phyloP scores from a whole-genome alignment of 2,888 invertebrate genomes.

The Uropetala carovei region DNA sequence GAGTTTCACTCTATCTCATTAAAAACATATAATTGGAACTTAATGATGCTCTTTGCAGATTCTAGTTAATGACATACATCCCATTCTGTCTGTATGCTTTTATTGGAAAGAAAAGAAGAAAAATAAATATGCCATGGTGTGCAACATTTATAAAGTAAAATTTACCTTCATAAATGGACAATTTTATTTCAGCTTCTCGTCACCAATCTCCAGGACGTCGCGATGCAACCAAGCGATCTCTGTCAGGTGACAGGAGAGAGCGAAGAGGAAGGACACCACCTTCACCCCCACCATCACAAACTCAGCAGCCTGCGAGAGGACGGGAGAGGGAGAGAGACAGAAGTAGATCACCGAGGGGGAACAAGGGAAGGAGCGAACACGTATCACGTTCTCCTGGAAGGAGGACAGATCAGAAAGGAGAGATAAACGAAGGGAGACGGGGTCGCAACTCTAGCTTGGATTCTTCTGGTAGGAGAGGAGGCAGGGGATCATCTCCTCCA shows the following conservation, averaged over 20 bases:
- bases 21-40: no score
- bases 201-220: slow-evolving; percentile 48
- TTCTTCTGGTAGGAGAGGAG: slow-evolving; percentile 46
- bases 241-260: slow-evolving; percentile 39
- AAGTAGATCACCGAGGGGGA: slow-evolving; percentile 29
- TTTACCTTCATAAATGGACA: no score
- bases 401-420: slow-evolving; percentile 31
- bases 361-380: slow-evolving; percentile 25
- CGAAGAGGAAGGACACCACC: slow-evolving; percentile 44
- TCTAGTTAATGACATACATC: no score
- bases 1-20: no score
- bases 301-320: slow-evolving; percentile 40
- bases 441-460: slow-evolving; percentile 54
- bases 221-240: slow-evolving; percentile 13
- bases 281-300: slow-evolving; percentile 43
- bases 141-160: no score
- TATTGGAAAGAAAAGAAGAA: no score
- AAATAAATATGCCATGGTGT: no score
- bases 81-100: no score
- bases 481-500: background rate
- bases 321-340: slow-evolving; percentile 45
- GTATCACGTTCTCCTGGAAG: slow-evolving; percentile 31
- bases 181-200: background rate
- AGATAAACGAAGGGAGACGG: slow-evolving; percentile 3
- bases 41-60: no score